Base-by-base conservation (phyloP, 2,888 invertebrate genomes). In the Aphelenchoides bicaudatus region DNA sequence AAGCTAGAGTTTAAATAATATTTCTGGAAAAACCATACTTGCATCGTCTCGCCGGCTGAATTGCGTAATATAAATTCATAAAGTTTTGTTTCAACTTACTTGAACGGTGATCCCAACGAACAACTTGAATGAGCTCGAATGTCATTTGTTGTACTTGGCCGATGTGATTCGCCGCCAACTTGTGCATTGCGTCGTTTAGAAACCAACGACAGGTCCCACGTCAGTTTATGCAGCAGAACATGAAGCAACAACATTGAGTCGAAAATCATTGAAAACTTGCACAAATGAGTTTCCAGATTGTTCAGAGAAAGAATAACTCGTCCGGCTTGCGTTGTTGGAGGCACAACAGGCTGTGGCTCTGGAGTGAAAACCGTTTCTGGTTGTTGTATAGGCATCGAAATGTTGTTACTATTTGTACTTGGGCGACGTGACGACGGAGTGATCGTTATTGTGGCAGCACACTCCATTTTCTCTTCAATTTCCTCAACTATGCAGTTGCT, bases 151-250 rank as follows among this genome's bases (percentile, higher is more conserved):
- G 52, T 25, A 37, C 4, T 51, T n/a, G 43, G 25, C 23, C 21
- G 10, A 8, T 10, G 23, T 25, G 10, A 25, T 10, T 25, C 43
- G 23, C 43, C 43, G 6, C 6, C 25, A n/a, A 23, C 52, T 30
- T 55, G 62, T 38, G 57, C 30, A 19, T 37, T 31, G 0, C 63
- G 59, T 23, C 55, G 59, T 46, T 66, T 69, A 4, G 61, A 49
- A 23, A 73, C 74, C 31, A 73, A 30, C 13, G 70, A 66, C 6
- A 79, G 57, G 62, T 78, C 78, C 78, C 78, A 78, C 1, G 71
- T 66, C n/a, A 78, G 57, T 53, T 78, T 78, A 65, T 78, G 78
- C 13, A 79, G 65, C 3, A 78, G 59, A 0, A 78, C 48, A 16
- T 78, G 64, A 1, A 78, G 61, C n/a, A 78, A 56, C n/a, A 79